Percentiles rank a stretch among this genome's conserved stretches.
Conservation (phyloP, 2,888 invertebrate genomes). For the Perizoma affinitatum region DNA sequence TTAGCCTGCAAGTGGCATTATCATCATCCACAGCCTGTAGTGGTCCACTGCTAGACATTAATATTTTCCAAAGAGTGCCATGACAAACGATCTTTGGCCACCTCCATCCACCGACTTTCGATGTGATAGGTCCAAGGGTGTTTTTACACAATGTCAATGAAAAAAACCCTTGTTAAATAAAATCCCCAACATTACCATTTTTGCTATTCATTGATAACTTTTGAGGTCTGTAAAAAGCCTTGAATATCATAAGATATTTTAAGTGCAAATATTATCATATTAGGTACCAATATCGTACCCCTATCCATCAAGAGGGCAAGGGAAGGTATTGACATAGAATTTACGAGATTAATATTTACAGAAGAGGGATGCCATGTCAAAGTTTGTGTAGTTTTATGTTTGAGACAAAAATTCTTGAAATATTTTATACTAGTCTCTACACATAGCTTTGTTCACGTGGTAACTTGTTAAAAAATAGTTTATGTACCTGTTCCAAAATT, state of each 20-base stretch:
- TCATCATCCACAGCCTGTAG: too few relatives aligned
- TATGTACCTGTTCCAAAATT: too few relatives aligned
- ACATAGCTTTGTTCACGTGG: too few relatives aligned
- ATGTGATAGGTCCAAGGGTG: too few relatives aligned
- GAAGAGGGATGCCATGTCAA: conserved; percentile 44
- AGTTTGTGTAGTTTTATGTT: conserved; percentile 6
- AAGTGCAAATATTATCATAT: conserved; percentile 62
- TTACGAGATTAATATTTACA: conserved; percentile 81
- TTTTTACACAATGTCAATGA: background rate
- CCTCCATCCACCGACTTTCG: too few relatives aligned
- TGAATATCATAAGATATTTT: conserved; percentile 53
- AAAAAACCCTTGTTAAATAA: background rate
- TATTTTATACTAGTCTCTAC: too few relatives aligned
- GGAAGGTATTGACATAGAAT: conserved; percentile 71
- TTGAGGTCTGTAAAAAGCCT: conserved; percentile 5
- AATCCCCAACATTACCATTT: background rate
- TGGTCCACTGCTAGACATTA: too few relatives aligned
- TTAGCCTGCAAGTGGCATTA: too few relatives aligned
- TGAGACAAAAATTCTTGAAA: background rate
- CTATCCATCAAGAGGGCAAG: conserved; percentile 72
- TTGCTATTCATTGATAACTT: background rate
- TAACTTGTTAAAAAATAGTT: too few relatives aligned
- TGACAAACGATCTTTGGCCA: too few relatives aligned
- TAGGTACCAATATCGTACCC: conserved; percentile 66
- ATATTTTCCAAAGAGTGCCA: too few relatives aligned